Conservation (phyloP, 2,888 invertebrate species). For the Cerastis rubricosa region DNA sequence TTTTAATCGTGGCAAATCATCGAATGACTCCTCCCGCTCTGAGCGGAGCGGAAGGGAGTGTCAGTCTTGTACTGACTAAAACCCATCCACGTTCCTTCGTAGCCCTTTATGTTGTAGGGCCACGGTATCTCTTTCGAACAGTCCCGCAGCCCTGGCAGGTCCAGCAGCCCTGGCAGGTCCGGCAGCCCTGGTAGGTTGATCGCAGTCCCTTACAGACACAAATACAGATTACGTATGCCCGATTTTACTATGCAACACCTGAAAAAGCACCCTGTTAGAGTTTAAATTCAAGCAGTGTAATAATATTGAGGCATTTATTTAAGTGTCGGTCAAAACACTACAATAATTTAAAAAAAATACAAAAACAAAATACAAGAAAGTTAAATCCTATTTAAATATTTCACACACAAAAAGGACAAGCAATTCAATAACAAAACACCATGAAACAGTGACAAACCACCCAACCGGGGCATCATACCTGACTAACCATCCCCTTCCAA, state of each 20-base stretch:
- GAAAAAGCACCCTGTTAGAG: no score
- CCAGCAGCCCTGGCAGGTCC: no score
- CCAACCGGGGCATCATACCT: constrained; percentile 33
- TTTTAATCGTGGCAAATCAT: no score
- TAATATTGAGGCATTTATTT: not conserved
- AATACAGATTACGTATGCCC: not conserved
- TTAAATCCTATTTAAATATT: not conserved
- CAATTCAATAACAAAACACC: constrained; percentile 27
- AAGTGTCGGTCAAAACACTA: not conserved
- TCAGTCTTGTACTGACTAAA: no score
- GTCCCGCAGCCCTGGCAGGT: no score
- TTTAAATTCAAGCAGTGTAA: not conserved
- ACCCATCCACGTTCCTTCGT: no score
- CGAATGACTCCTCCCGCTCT: no score
- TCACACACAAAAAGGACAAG: constrained; percentile 2
- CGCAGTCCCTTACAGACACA: not conserved
- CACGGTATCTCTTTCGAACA: no score
- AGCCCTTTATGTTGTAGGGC: no score
- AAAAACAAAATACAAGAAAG: not conserved
- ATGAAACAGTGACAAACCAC: constrained; percentile 33
- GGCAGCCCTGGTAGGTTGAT: no score
- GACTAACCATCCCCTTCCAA: constrained; percentile 46
- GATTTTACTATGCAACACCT: not conserved
- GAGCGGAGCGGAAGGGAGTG: no score
- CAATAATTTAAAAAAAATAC: not conserved